Base-by-base conservation (phyloP, 2,113 vertebrate genomes). In the Sturnus vulgaris region DNA sequence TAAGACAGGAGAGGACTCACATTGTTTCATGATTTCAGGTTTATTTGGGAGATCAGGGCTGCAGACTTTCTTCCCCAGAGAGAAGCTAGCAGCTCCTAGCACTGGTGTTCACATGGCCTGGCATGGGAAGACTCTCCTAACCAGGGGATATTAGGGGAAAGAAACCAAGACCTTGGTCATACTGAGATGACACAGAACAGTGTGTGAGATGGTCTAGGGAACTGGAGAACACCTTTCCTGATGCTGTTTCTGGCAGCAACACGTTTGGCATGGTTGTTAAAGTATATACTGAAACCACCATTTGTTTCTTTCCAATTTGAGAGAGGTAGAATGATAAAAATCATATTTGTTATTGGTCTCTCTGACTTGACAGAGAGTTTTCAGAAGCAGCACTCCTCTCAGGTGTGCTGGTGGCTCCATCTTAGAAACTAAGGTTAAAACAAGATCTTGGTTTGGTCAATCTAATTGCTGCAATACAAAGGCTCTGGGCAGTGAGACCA, bases 71-170 rank as follows among this genome's bases (percentile, higher is more conserved):
- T 37, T 1, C 15, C 20, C 19, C 9, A 35, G 63, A 12, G 28
- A 78, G 37, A 60, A 44, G 17, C 33, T 37, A 37, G 22, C 15
- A 64, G 30, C 13, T 88, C 30, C 24, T 3, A 9, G 19, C 2
- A 1, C 42, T 61, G 24, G 5, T 61, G 37, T 7, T 66, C 9
- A 2, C 0, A 0, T 15, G 46, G 31, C 23, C 65, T 70, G 61
- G 10, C n/a, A 61, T 49, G 50, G 33, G 42, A 42, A 37, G 27
- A 35, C 10, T 49, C 10, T 63, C 30, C 30, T 49, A 1, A 0
- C 16, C 16, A 14, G 49, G 20, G 72, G 15, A 15, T 87, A 18
- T 1, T 44, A 24, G 1, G 19, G 22, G 6, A 1, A 57, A 49
- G 52, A 57, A 85, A 52, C 1, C 2, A 50, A 81, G 21, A 47